Conservation (phyloP, 2,797 vertebrate genomes). For the Kryptopterus vitreolus region DNA sequence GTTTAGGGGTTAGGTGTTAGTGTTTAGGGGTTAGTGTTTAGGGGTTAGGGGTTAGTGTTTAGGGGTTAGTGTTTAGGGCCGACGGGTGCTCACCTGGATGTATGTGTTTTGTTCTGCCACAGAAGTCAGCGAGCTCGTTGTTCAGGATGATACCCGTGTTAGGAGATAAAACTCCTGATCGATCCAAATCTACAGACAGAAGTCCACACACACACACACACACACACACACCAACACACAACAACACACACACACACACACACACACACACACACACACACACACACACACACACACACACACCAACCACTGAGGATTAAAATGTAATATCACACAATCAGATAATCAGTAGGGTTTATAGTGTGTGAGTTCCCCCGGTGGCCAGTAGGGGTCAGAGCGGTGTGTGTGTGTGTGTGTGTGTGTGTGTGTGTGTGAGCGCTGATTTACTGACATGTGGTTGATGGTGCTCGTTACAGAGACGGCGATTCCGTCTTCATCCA, state of each 20-base stretch:
- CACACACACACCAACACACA: neutral
- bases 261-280: neutral
- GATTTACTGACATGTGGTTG: slow-evolving; percentile 83
- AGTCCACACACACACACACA: neutral
- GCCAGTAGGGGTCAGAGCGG: neutral
- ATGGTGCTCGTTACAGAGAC: slow-evolving; percentile 94
- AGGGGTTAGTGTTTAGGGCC: no score
- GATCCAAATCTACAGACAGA: slow-evolving; percentile 82
- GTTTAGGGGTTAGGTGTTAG: neutral
- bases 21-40: neutral
- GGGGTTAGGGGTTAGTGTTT: neutral
- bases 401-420: neutral
- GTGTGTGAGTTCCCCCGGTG: neutral
- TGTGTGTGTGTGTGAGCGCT: no score
- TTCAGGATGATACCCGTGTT: slow-evolving; percentile 88
- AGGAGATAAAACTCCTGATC: slow-evolving; percentile 81
- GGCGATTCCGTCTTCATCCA: slow-evolving; percentile 82
- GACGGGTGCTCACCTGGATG: slow-evolving; percentile 61
- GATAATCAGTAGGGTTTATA: neutral
- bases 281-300: slow-evolving; percentile 7
- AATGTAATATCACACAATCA: neutral
- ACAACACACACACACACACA: neutral
- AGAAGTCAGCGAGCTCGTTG: slow-evolving; percentile 87
- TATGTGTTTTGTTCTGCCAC: slow-evolving; percentile 64
- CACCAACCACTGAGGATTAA: neutral